Conservation (phyloP, 2,113 vertebrate genomes). For the Cheirogaleus medius region DNA sequence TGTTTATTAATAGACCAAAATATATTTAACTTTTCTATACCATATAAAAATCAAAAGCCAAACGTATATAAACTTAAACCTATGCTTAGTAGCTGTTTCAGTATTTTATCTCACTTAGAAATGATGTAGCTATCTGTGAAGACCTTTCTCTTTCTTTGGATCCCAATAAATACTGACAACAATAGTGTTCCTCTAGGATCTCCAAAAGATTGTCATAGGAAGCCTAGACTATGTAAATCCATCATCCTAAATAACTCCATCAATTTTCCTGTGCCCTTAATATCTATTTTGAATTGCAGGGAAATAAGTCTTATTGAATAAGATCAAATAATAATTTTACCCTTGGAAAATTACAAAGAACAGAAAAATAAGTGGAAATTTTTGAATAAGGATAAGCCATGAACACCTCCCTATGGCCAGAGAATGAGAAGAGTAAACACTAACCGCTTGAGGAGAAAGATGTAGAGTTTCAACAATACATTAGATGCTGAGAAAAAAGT, state of each 20-base stretch:
- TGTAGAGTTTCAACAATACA: not conserved
- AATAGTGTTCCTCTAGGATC: not conserved
- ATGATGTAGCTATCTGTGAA: not conserved
- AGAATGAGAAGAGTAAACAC: not conserved
- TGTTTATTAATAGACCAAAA: too few species aligned
- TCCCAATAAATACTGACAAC: not conserved
- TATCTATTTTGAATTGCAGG: not conserved
- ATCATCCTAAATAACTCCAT: not conserved
- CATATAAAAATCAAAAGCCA: too few species aligned
- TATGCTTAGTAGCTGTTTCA: too few species aligned
- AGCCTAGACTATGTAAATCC: too few species aligned
- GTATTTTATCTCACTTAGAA: too few species aligned
- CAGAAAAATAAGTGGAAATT: not conserved
- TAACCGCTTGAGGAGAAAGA: not conserved
- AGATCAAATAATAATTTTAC: not conserved
- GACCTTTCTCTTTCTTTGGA: not conserved
- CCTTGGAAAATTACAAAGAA: not conserved
- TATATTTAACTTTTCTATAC: too few species aligned
- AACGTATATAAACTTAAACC: too few species aligned
- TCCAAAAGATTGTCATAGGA: not conserved
- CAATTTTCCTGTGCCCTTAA: not conserved
- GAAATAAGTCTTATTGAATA: not conserved
- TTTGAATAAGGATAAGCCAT: not conserved
- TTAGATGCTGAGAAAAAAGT: not conserved
- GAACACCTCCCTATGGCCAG: rapidly evolving